Evolutionary conservation across 2,888 invertebrate genomes (phyloP), one percentile per base, ranked within the genome.

Genomic region (Melipona bicolor): DNA sequence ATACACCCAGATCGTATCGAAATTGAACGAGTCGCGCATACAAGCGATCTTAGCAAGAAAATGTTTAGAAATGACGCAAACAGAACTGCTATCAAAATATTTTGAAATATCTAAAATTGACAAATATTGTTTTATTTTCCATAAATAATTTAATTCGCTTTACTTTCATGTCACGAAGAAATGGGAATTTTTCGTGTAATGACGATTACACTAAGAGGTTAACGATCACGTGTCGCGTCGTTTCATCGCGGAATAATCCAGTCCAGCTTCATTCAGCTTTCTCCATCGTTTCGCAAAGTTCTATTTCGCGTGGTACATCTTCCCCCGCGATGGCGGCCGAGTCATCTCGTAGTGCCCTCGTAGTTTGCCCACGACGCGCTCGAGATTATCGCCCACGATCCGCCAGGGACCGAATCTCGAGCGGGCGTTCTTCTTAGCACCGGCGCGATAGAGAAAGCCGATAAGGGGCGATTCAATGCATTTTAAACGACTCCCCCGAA

Each of bases 381-480:
- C 80, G 54, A 77, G 79, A 88, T 86, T 71, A 81, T 81, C 68
- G 73, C 61, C 67, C 49, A 75, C 78, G 87, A 75, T 85, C 62
- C 62, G 17, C 56, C 43, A 43, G 43, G 59, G 69, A 75, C 68
- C 88, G 77, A 76, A 86, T 74, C 82, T 81, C 76, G 72, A 79
- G 71, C 73, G 36, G 27, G 59, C 54, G 61, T 73, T 72, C 81
- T 79, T 56, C 79, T 82, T 79, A 71, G 78, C 86, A 76, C 83
- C 83, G 76, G 86, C 81, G 74, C 91, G 93, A 94, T 94, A 91
- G 90, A 91, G 91, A 88, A 89, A 85, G 76, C 86, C 90, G 93
- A 94, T 94, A 94, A 52, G 89, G 85, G 87, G 82, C 89, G 85
- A 93, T 93, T 90, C 93, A 91, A 94, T 94, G 94, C 93, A 94